Percentiles rank a stretch among this genome's conserved stretches.
These are phyloP conservation scores for Oscheius sp. DNA, from an alignment of 2,888 invertebrate species.

Conservation along the genomic window DNA sequence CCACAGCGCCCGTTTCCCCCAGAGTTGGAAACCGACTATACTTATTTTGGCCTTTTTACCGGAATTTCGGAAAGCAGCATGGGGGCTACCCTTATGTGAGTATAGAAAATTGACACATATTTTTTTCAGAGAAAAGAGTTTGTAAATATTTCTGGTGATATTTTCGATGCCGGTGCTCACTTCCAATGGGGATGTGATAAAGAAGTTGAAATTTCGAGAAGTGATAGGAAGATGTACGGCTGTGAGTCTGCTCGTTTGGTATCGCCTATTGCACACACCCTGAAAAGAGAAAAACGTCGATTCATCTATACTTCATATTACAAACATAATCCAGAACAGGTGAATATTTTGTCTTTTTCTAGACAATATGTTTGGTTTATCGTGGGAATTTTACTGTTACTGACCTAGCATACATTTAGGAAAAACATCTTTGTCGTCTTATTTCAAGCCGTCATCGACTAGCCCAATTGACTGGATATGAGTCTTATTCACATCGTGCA, in stretches of 20 bases:
- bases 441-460: slow-evolving; percentile 83
- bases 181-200: slow-evolving; percentile 61
- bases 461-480: slow-evolving; percentile 89
- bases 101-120: too few relatives aligned
- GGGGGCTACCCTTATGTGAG: too few relatives aligned
- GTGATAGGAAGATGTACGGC: slow-evolving; percentile 49
- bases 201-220: slow-evolving; percentile 45
- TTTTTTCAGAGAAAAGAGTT: slow-evolving; percentile 43
- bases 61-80: too few relatives aligned
- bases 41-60: too few relatives aligned
- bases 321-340: slow-evolving; percentile 59
- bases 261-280: slow-evolving; percentile 55
- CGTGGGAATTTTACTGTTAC: too few relatives aligned
- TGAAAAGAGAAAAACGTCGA: slow-evolving; percentile 51
- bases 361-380: neutral
- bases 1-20: too few relatives aligned
- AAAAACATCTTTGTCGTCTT: slow-evolving; percentile 82
- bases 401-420: too few relatives aligned
- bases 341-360: slow-evolving; percentile 10
- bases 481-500: slow-evolving; percentile 88
- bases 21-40: too few relatives aligned
- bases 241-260: slow-evolving; percentile 41
- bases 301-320: slow-evolving; percentile 62
- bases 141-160: slow-evolving; percentile 46
- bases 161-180: slow-evolving; percentile 69